A percentile compares a stretch with the other conserved stretches of the same genome.
Conservation (phyloP, 30 jellyfish, hydroid and myxozoan genomes). For the Aurelia aurita complex sp. Pacific region DNA sequence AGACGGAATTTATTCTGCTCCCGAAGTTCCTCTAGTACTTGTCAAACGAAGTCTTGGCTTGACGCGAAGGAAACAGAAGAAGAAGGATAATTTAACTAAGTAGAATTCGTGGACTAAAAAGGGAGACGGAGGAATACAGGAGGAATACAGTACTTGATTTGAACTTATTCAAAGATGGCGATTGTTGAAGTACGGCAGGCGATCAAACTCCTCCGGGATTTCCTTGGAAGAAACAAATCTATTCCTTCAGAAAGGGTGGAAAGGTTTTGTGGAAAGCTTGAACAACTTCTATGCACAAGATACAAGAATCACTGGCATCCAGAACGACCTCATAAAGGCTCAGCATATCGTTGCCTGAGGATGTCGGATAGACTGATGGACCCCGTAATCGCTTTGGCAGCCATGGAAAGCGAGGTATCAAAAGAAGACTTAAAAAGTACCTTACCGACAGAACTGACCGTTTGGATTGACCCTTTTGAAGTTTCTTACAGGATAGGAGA, state of each 20-base stretch:
- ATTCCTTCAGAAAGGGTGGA: slow-evolving; percentile 77
- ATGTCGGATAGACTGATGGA: slow-evolving; percentile 79
- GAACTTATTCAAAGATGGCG: slow-evolving; percentile 49
- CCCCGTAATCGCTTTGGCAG: slow-evolving; percentile 88
- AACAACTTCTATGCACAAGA: slow-evolving; percentile 65
- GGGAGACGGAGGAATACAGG: too few species aligned
- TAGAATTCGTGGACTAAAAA: too few species aligned
- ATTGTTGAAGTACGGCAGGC: slow-evolving; percentile 91
- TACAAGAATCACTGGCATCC: slow-evolving; percentile 97
- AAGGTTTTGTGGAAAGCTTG: slow-evolving; percentile 69
- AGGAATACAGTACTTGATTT: too few species aligned
- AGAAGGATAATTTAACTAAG: too few species aligned
- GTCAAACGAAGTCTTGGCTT: too few species aligned
- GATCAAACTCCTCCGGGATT: slow-evolving; percentile 75
- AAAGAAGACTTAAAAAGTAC: slow-evolving; percentile 59
- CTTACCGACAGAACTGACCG: slow-evolving; percentile 91
- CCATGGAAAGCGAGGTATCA: slow-evolving; percentile 79
- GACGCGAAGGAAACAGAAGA: too few species aligned
- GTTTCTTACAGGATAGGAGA: slow-evolving; percentile 98
- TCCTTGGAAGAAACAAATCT: slow-evolving; percentile 59
- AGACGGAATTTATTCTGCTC: background rate
- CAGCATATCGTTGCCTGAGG: slow-evolving; percentile 94
- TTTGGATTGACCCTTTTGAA: slow-evolving; percentile 98
- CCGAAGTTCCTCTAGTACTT: too few species aligned
- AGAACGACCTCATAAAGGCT: slow-evolving; percentile 91